A percentile compares a stretch with the other conserved stretches of the same genome.
Conservation (phyloP, 2,113 vertebrate species). For the Cinclus cinclus region DNA sequence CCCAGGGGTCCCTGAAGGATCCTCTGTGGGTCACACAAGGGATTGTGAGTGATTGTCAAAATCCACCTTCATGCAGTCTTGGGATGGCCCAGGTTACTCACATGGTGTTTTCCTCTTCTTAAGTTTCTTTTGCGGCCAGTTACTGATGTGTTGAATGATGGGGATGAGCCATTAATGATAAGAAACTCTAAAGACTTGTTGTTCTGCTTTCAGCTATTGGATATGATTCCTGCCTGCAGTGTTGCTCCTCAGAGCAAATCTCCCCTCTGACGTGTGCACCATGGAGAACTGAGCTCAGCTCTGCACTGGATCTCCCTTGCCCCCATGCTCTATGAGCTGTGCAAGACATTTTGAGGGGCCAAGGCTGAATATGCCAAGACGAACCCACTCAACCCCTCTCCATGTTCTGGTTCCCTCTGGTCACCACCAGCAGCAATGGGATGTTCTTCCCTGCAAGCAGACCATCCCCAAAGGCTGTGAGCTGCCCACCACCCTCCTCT, state of each 20-base stretch:
- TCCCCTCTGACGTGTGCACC: not conserved
- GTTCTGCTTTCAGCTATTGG: not conserved
- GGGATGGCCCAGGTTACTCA: not conserved
- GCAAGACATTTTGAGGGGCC: not conserved
- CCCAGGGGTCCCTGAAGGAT: not conserved
- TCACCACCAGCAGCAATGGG: rapidly evolving
- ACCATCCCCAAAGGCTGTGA: not conserved
- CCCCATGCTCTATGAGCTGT: rapidly evolving
- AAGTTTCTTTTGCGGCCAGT: not conserved
- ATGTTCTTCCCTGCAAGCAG: not conserved
- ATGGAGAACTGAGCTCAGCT: not conserved
- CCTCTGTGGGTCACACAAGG: rapidly evolving
- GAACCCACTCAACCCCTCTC: not conserved
- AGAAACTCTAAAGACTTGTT: not conserved
- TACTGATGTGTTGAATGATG: not conserved
- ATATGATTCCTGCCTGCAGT: not conserved
- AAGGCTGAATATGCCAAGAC: not conserved
- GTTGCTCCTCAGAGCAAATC: not conserved
- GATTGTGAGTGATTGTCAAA: not conserved
- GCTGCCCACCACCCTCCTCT: not conserved
- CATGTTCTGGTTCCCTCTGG: not conserved
- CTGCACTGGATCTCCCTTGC: not conserved
- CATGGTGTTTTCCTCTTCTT: not conserved
- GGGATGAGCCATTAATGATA: not conserved
- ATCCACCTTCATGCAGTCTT: not conserved